A percentile compares a stretch with the other conserved stretches of the same genome.
Evolutionary conservation across 1,140 invertebrate genomes (phyloP).

Genomic region (Macrocentrus cingulum): DNA sequence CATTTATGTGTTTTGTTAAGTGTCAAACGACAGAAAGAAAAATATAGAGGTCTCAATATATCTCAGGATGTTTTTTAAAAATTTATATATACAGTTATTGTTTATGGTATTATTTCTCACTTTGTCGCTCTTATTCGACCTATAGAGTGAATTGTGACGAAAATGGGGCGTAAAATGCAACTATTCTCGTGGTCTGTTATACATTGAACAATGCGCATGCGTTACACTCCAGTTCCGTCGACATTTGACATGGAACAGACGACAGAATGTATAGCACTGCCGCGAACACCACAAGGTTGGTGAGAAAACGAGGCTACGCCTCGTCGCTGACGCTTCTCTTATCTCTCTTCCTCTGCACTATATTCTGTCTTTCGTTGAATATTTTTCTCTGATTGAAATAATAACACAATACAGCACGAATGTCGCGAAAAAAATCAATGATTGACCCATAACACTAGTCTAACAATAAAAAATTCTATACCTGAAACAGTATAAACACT

Average conservation of each 20-base stretch:
- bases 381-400: neutral
- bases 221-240: conserved; percentile 7
- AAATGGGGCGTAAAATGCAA: conserved; percentile 18
- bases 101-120: too few relatives aligned
- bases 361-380: neutral
- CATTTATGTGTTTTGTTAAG: too few relatives aligned
- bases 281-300: conserved; percentile 8
- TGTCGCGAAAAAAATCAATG: neutral
- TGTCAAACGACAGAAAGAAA: too few relatives aligned
- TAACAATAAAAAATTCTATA: too few relatives aligned
- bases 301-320: conserved; percentile 22
- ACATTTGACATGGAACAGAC: conserved; percentile 20
- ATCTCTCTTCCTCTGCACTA: neutral
- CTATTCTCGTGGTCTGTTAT: conserved; percentile 15
- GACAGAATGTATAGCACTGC: neutral
- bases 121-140: neutral
- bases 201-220: conserved; percentile 13
- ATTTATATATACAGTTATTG: too few relatives aligned
- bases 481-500: neutral
- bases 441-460: conserved; percentile 5
- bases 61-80: too few relatives aligned
- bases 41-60: too few relatives aligned
- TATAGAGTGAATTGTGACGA: neutral
- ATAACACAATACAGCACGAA: neutral
- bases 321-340: conserved; percentile 3